A percentile compares a stretch with the other conserved stretches of the same genome.
These are phyloP conservation scores for Chrysolina americana DNA, from an alignment of 2,888 invertebrate species.

Conservation along the genomic window DNA sequence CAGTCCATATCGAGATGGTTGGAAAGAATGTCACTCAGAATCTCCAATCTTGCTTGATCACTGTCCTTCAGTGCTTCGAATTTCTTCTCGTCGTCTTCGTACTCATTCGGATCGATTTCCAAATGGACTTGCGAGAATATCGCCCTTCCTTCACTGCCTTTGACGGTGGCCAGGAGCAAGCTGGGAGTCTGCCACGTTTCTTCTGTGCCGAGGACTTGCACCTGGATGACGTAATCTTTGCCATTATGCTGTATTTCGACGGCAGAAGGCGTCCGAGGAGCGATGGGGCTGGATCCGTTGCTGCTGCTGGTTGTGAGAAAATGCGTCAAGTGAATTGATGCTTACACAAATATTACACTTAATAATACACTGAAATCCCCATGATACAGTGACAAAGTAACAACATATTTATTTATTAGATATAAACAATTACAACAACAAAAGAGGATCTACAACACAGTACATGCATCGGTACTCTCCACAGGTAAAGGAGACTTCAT, in stretches of 20 bases:
- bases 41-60: constrained; percentile 82
- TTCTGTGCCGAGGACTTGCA: constrained; percentile 85
- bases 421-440: too few species aligned
- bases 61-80: constrained; percentile 74
- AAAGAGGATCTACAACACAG: too few species aligned
- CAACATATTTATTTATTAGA: too few species aligned
- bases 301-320: constrained; percentile 52
- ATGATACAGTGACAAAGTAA: too few species aligned
- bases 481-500: too few species aligned
- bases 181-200: constrained; percentile 92
- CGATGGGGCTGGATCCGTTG: constrained; percentile 66
- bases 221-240: constrained; percentile 79
- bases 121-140: constrained; percentile 89
- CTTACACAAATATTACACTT: too few species aligned
- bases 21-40: constrained; percentile 82
- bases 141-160: constrained; percentile 79
- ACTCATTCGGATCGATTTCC: constrained; percentile 82
- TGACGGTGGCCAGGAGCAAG: constrained; percentile 78
- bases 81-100: constrained; percentile 76
- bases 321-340: not conserved
- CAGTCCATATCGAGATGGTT: constrained; percentile 81
- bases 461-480: too few species aligned
- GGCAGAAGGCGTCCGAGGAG: constrained; percentile 66
- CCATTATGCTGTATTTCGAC: constrained; percentile 70
- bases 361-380: too few species aligned